Conservation (phyloP, 1,140 invertebrate genomes). For the Aphelenchoides avenae region DNA sequence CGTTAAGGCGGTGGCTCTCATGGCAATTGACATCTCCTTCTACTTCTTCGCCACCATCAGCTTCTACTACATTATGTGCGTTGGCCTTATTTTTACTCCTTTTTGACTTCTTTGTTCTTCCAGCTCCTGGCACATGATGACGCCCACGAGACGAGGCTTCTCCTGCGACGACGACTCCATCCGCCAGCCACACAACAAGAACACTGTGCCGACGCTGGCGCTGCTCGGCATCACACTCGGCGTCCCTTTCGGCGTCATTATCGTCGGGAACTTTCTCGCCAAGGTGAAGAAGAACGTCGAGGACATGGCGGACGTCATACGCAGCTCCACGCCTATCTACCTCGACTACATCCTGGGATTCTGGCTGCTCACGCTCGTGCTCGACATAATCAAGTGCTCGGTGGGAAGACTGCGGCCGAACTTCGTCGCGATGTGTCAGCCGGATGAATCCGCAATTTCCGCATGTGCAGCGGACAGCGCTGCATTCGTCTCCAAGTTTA, state of each 20-base stretch:
- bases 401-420: constrained; percentile 29
- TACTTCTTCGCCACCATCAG: background rate
- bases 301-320: constrained; percentile 21
- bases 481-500: too few species aligned
- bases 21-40: constrained; percentile 18
- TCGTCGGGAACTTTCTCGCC: constrained; percentile 16
- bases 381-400: constrained; percentile 21
- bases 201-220: constrained; percentile 24
- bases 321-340: constrained; percentile 16
- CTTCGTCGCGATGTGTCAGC: constrained; percentile 28
- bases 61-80: constrained; percentile 16
- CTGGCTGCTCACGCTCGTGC: constrained; percentile 18
- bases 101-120: background rate
- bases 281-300: too few species aligned
- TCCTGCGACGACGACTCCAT: constrained; percentile 28
- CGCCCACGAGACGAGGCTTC: constrained; percentile 18
- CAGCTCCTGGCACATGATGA: constrained; percentile 3
- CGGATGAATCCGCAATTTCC: background rate
- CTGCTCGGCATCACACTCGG: constrained; percentile 14
- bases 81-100: background rate
- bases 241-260: constrained; percentile 14
- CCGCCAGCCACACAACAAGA: constrained; percentile 16
- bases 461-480: constrained; percentile 7
- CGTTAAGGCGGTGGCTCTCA: too few species aligned
- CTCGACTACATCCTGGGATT: constrained; percentile 29